Conservation (phyloP, 2,113 vertebrate genomes). For the Misgurnus anguillicaudatus region DNA sequence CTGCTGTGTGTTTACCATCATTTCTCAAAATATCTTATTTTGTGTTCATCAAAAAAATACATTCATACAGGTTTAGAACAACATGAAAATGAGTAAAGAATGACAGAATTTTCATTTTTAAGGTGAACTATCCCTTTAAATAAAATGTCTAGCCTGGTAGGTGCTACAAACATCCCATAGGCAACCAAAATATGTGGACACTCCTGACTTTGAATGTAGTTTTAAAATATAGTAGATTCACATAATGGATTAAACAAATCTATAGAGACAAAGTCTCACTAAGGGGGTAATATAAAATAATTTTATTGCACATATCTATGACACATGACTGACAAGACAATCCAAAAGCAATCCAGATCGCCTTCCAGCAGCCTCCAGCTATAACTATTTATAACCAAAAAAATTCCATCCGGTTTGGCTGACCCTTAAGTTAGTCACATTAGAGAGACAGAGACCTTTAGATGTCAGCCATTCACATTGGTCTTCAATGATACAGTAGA, state of each 20-base stretch:
- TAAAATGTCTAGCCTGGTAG: no score
- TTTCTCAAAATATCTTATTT: no score
- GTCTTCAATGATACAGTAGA: constrained; percentile 15
- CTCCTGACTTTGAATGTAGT: no score
- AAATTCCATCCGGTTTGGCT: constrained; percentile 34
- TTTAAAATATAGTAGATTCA: no score
- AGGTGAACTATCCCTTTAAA: no score
- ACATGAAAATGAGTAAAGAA: no score
- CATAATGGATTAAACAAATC: not conserved
- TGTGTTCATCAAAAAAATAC: no score
- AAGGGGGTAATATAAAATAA: not conserved
- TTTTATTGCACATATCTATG: constrained; percentile 20
- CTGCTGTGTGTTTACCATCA: no score
- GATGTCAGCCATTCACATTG: not conserved
- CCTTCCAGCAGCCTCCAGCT: constrained; percentile 26
- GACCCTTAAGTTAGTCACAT: constrained; percentile 25
- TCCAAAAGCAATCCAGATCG: constrained; percentile 30
- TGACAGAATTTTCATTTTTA: no score
- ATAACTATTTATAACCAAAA: constrained; percentile 48
- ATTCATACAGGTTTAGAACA: no score
- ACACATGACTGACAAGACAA: constrained; percentile 32
- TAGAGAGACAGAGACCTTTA: constrained; percentile 23
- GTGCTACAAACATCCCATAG: no score
- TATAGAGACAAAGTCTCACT: not conserved
- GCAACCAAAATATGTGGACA: no score